These are phyloP conservation scores for Cantharis flavilabris DNA, from an alignment of 2,888 invertebrate genomes.

Conservation along the genomic window DNA sequence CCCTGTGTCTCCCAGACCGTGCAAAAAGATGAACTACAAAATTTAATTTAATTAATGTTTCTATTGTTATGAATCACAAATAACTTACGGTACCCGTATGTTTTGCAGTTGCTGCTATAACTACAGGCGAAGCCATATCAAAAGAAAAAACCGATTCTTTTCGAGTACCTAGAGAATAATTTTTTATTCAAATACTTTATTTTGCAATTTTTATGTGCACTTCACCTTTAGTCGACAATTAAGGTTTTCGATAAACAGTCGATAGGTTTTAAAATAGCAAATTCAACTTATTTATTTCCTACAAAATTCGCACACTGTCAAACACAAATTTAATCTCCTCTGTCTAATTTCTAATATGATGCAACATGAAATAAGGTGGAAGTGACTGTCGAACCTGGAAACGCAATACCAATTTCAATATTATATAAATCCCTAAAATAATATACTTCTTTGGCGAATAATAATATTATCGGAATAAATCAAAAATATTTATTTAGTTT, in stretches of 20 bases:
- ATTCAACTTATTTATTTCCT: background rate
- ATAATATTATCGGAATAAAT: no score
- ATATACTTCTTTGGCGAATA: background rate
- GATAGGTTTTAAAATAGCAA: background rate
- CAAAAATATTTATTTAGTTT: background rate
- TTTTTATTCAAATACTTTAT: background rate
- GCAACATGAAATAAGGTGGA: background rate
- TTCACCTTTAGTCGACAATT: background rate
- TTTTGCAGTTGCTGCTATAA: slow-evolving; percentile 80
- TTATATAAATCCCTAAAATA: background rate
- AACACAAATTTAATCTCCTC: background rate
- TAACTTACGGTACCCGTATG: slow-evolving; percentile 83
- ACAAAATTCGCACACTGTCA: background rate
- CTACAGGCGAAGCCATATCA: slow-evolving; percentile 67
- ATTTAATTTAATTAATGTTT: slow-evolving; percentile 20
- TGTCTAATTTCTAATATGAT: background rate
- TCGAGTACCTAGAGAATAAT: background rate
- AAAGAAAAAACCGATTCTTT: background rate
- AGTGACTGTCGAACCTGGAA: background rate
- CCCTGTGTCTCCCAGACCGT: slow-evolving; percentile 96
- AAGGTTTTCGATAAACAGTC: no score
- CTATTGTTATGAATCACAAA: slow-evolving; percentile 8
- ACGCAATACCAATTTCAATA: background rate
- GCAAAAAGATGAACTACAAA: slow-evolving; percentile 91
- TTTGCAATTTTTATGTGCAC: background rate